These are phyloP conservation scores for Galerucella calmariensis DNA, from an alignment of 2,888 invertebrate species.

Conservation along the genomic window DNA sequence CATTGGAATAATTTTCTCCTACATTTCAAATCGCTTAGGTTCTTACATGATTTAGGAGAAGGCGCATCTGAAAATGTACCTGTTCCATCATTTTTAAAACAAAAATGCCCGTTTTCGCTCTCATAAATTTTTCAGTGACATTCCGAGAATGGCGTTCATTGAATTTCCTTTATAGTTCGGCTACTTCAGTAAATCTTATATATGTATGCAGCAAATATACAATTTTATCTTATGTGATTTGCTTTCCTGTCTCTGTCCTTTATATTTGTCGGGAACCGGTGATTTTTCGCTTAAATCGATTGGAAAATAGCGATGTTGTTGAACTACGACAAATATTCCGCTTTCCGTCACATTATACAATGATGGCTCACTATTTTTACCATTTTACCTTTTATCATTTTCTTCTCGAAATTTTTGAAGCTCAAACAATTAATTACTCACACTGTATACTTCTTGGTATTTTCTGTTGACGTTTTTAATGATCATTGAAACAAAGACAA, in stretches of 20 bases:
- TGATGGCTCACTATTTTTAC: not conserved
- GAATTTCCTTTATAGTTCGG: slow-evolving; percentile 43
- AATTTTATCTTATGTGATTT: slow-evolving; percentile 32
- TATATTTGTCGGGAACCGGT: slow-evolving; percentile 29
- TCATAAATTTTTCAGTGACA: slow-evolving; percentile 30
- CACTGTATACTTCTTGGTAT: no score
- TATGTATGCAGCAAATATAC: slow-evolving; percentile 37
- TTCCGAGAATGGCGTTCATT: slow-evolving; percentile 40
- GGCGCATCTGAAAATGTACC: slow-evolving; percentile 3
- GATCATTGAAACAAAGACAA: no score
- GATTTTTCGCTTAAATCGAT: slow-evolving; percentile 36
- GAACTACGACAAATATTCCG: slow-evolving; percentile 28
- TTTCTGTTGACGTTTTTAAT: no score
- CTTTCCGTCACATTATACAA: slow-evolving; percentile 15
- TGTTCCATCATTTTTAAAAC: slow-evolving; percentile 1
- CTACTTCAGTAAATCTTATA: slow-evolving; percentile 38
- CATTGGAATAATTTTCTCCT: no score
- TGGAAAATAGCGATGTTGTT: slow-evolving; percentile 34
- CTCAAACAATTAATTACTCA: no score
- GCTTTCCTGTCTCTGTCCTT: slow-evolving; percentile 17
- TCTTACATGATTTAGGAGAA: not conserved
- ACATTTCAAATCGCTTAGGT: slow-evolving; percentile 5
- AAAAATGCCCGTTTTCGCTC: slow-evolving; percentile 6
- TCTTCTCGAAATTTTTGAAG: no score
- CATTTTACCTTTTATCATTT: no score